Percentiles rank a stretch among this genome's conserved stretches.
Conservation (phyloP, 2,113 vertebrate genomes). For the Octodon degus region DNA sequence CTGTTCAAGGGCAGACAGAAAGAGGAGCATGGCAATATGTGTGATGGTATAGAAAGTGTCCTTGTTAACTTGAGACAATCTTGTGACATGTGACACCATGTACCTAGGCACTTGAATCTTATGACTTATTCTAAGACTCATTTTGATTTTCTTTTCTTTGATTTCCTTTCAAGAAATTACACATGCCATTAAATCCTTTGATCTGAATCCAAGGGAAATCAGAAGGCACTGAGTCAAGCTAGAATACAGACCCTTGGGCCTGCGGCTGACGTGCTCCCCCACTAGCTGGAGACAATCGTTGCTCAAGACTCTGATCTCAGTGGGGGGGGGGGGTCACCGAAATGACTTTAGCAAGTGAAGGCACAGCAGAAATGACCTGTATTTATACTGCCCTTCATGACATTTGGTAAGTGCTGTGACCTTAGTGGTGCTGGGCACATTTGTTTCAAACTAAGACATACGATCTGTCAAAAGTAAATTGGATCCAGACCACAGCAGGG, state of each 20-base stretch:
- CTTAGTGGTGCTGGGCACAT: background rate
- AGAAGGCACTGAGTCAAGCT: background rate
- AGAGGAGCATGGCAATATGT: background rate
- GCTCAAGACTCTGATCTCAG: slow-evolving; percentile 9
- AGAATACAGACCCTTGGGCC: background rate
- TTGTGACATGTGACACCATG: background rate
- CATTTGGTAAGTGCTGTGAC: background rate
- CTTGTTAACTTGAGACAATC: background rate
- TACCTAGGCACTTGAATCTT: background rate
- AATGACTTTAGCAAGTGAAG: background rate
- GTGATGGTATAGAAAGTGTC: background rate
- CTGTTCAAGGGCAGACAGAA: background rate
- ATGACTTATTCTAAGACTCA: background rate
- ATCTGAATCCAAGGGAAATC: background rate
- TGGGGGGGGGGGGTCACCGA: background rate
- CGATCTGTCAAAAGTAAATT: slow-evolving; percentile 43
- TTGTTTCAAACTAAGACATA: slow-evolving; percentile 18
- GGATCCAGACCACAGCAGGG: slow-evolving; percentile 2
- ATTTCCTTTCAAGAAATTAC: background rate
- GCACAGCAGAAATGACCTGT: background rate
- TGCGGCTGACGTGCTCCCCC: background rate
- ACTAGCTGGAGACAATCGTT: background rate
- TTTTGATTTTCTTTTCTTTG: background rate
- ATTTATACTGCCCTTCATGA: slow-evolving; percentile 10
- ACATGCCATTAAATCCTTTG: background rate